Percentiles rank a stretch among this genome's conserved stretches.
These are phyloP conservation scores for Globia sparganii DNA, from an alignment of 2,888 invertebrate genomes.

Conservation along the genomic window DNA sequence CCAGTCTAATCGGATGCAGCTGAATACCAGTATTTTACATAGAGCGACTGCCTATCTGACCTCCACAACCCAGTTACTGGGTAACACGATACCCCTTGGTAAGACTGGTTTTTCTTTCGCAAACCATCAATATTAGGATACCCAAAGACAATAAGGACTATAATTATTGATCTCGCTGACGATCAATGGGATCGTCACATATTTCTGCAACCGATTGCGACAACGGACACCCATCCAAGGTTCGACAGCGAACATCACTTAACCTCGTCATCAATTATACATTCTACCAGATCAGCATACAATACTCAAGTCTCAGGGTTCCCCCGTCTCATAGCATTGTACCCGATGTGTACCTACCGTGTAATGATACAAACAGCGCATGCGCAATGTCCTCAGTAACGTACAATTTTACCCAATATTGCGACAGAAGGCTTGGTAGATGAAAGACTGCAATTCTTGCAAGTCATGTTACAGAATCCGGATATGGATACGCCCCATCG, in stretches of 20 bases:
- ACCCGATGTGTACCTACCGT: conserved; percentile 42
- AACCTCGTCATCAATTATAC: conserved; percentile 39
- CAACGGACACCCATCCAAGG: conserved; percentile 25
- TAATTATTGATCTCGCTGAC: neutral
- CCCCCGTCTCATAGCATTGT: conserved; percentile 40
- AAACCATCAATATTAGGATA: too few relatives aligned
- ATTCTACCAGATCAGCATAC: conserved; percentile 49
- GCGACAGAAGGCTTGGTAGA: neutral
- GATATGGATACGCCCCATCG: neutral
- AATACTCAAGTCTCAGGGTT: conserved; percentile 34
- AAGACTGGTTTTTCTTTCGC: too few relatives aligned
- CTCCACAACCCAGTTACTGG: too few relatives aligned
- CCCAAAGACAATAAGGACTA: too few relatives aligned
- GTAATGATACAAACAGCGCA: conserved; percentile 30
- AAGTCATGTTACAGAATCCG: too few relatives aligned
- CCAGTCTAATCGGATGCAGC: too few relatives aligned
- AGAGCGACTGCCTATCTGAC: too few relatives aligned
- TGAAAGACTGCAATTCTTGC: neutral
- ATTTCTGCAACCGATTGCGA: conserved; percentile 12
- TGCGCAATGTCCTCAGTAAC: conserved; percentile 37
- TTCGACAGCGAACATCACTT: conserved; percentile 16
- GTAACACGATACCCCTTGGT: too few relatives aligned
- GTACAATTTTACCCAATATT: conserved; percentile 35
- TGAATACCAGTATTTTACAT: too few relatives aligned
- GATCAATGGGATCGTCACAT: neutral